phyloP scores from a whole-genome alignment of 2,888 invertebrate genomes.

The Hydraecia micacea region DNA sequence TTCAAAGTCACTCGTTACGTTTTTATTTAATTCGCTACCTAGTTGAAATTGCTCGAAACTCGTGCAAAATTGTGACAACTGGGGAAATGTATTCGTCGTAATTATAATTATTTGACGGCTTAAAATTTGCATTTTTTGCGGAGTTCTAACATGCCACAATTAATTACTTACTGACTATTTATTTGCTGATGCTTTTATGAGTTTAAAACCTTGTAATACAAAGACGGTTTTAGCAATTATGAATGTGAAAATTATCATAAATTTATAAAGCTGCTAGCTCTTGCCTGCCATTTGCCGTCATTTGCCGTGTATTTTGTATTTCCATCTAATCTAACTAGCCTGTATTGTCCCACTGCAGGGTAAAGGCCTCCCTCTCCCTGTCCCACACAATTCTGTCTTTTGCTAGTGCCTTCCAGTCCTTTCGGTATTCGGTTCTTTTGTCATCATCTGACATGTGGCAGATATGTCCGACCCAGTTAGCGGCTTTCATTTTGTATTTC shows the following conservation, averaged over 20 bases:
- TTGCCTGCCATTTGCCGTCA: background rate
- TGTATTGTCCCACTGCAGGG: too few species aligned
- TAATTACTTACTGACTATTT: slow-evolving; percentile 9
- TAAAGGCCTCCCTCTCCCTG: too few species aligned
- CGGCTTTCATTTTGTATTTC: too few species aligned
- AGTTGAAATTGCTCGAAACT: slow-evolving; percentile 16
- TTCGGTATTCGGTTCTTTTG: too few species aligned
- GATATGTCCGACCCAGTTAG: too few species aligned
- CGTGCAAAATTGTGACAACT: slow-evolving; percentile 26
- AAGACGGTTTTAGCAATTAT: background rate
- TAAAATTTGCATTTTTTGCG: slow-evolving; percentile 26
- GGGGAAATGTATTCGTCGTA: slow-evolving; percentile 17
- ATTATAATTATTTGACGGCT: slow-evolving; percentile 11
- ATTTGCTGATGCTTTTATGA: background rate
- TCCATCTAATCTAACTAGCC: too few species aligned
- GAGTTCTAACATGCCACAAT: slow-evolving; percentile 19
- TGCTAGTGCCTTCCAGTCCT: too few species aligned
- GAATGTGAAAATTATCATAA: background rate
- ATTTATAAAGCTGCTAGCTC: too few species aligned
- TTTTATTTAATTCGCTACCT: slow-evolving; percentile 21
- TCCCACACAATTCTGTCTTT: too few species aligned
- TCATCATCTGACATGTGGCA: too few species aligned
- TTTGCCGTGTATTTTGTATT: background rate
- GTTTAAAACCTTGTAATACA: background rate
- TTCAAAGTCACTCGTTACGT: slow-evolving; percentile 21